phyloP scores from a whole-genome alignment of 2,888 invertebrate genomes.

The Rosalia funebris region DNA sequence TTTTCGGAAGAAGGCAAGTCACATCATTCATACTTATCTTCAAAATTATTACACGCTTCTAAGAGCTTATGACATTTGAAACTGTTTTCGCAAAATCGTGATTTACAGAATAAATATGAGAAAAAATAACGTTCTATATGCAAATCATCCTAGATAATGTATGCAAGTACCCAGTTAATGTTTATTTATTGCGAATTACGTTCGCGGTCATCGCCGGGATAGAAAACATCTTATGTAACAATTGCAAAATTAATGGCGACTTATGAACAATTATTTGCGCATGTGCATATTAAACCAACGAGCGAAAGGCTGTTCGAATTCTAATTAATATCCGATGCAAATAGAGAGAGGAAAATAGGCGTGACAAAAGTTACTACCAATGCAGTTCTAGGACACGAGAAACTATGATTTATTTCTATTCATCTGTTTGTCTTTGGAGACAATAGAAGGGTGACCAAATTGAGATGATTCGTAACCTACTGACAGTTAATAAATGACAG shows the following conservation, averaged over 20 bases:
- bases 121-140: slow-evolving; percentile 4
- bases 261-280: slow-evolving; percentile 32
- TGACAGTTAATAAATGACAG: too few species aligned
- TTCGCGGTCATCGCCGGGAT: neutral
- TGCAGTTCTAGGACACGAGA: slow-evolving; percentile 38
- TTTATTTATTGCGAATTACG: slow-evolving; percentile 9
- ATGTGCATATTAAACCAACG: slow-evolving; percentile 36
- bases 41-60: too few species aligned
- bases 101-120: too few species aligned
- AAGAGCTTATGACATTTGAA: too few species aligned
- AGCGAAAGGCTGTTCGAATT: slow-evolving; percentile 31
- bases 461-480: too few species aligned
- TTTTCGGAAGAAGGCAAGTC: too few species aligned
- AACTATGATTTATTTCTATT: slow-evolving; percentile 27
- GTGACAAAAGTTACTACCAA: slow-evolving; percentile 46
- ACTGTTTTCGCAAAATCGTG: too few species aligned
- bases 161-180: slow-evolving; percentile 9
- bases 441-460: slow-evolving; percentile 29
- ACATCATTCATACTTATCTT: too few species aligned
- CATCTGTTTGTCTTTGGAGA: slow-evolving; percentile 30
- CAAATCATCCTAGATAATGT: slow-evolving; percentile 1
- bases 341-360: slow-evolving; percentile 41
- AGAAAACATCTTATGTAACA: slow-evolving; percentile 19
- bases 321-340: slow-evolving; percentile 33
- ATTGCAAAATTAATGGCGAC: slow-evolving; percentile 20